These are phyloP conservation scores for Orius laevigatus DNA, from an alignment of 1,140 invertebrate species.

Conservation along the genomic window DNA sequence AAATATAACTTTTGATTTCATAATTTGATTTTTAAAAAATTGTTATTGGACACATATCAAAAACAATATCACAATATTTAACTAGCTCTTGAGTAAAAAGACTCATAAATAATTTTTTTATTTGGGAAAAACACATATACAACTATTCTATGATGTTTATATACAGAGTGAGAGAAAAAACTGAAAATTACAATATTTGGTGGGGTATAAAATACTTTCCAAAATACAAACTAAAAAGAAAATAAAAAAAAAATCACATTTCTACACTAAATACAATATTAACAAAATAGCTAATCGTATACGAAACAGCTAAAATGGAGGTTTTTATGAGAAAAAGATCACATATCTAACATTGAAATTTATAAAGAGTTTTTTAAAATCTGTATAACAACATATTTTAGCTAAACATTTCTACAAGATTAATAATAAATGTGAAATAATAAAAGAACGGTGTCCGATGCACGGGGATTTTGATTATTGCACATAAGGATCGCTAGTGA, in stretches of 20 bases:
- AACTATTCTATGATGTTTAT: slow-evolving; percentile 3
- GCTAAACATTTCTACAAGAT: too few species aligned
- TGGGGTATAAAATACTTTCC: too few species aligned
- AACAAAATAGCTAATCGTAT: slow-evolving; percentile 13
- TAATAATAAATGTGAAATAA: background rate
- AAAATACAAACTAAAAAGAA: too few species aligned
- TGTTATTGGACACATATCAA: slow-evolving; percentile 2
- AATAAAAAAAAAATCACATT: too few species aligned
- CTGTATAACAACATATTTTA: too few species aligned
- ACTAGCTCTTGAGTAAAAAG: slow-evolving; percentile 10
- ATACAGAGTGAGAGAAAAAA: too few species aligned
- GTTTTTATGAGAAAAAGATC: background rate
- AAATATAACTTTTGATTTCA: slow-evolving; percentile 8
- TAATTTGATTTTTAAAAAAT: slow-evolving; percentile 14
- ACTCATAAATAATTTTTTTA: slow-evolving; percentile 13
- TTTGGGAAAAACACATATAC: slow-evolving; percentile 9
- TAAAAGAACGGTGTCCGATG: slow-evolving; percentile 14
- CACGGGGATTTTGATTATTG: slow-evolving; percentile 11
- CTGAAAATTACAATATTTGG: too few species aligned
- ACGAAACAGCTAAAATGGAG: slow-evolving; percentile 11
- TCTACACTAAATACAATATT: background rate
- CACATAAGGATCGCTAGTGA: slow-evolving; percentile 4
- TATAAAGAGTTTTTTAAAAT: too few species aligned
- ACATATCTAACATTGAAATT: too few species aligned
- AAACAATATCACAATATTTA: slow-evolving; percentile 16